phyloP scores from a whole-genome alignment of 2,113 vertebrate species.

The Ctenomys sociabilis region DNA sequence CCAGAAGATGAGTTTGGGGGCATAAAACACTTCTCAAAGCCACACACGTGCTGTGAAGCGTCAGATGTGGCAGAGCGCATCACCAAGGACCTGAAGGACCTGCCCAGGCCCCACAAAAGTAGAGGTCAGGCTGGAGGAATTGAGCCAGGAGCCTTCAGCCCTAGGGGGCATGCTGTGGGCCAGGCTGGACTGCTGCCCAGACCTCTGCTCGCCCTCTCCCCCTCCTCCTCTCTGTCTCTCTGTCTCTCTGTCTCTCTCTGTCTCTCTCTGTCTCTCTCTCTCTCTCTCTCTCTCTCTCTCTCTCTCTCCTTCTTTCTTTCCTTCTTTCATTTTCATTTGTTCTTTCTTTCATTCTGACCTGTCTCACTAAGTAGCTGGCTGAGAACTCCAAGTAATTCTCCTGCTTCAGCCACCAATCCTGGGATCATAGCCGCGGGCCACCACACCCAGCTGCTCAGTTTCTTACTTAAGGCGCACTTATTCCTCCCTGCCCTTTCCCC shows the following conservation, averaged over 20 bases:
- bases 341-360: not conserved
- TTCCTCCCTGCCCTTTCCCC: not conserved
- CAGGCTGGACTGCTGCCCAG: not conserved
- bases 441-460: not conserved
- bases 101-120: accelerated
- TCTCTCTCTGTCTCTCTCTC: too few relatives aligned
- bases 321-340: not conserved
- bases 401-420: not conserved
- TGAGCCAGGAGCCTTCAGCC: not conserved
- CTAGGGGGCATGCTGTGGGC: too few relatives aligned
- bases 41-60: accelerated
- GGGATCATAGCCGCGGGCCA: not conserved
- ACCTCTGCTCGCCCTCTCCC: not conserved
- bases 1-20: not conserved
- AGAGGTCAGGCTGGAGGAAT: not conserved
- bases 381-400: not conserved
- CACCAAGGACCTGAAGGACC: accelerated
- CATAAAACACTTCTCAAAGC: not conserved
- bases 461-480: accelerated
- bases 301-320: too few relatives aligned
- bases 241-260: too few relatives aligned
- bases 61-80: accelerated
- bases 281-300: too few relatives aligned
- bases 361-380: not conserved
- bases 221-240: not conserved